phyloP scores from a whole-genome alignment of 2,113 vertebrate species.

The Camelus dromedarius region DNA sequence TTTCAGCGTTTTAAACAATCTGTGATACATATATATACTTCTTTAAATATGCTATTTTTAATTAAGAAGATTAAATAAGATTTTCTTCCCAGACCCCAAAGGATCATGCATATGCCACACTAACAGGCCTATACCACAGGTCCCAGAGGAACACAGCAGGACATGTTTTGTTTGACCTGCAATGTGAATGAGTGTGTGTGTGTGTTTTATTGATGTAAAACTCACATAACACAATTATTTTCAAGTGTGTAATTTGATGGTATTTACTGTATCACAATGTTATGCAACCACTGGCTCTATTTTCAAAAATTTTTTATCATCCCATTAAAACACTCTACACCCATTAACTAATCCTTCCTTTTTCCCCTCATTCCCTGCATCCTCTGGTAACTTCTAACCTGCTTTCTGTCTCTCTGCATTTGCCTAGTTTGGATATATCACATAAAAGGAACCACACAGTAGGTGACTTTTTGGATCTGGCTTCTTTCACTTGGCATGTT shows the following conservation, averaged over 20 bases:
- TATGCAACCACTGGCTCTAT: neutral
- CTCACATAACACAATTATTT: neutral
- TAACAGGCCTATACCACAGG: neutral
- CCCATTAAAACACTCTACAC: neutral
- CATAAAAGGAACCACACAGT: neutral
- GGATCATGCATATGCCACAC: no score
- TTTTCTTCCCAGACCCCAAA: neutral
- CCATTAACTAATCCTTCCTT: neutral
- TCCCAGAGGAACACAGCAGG: neutral
- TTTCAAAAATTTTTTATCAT: neutral
- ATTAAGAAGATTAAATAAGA: neutral
- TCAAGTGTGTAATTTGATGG: neutral
- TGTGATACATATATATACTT: neutral
- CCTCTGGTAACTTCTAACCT: neutral
- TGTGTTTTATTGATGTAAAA: neutral
- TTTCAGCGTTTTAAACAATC: neutral
- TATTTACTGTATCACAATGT: neutral
- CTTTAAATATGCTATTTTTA: neutral
- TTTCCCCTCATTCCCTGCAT: neutral
- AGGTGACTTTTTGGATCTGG: neutral
- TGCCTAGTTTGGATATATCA: neutral
- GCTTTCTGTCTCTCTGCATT: neutral
- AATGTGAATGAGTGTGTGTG: no score
- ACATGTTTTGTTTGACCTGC: neutral
- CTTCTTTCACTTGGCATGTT: neutral